A percentile compares a stretch with the other conserved stretches of the same genome.
phyloP scores from a whole-genome alignment of 1,140 invertebrate species.

The Schmidtea mediterranea region DNA sequence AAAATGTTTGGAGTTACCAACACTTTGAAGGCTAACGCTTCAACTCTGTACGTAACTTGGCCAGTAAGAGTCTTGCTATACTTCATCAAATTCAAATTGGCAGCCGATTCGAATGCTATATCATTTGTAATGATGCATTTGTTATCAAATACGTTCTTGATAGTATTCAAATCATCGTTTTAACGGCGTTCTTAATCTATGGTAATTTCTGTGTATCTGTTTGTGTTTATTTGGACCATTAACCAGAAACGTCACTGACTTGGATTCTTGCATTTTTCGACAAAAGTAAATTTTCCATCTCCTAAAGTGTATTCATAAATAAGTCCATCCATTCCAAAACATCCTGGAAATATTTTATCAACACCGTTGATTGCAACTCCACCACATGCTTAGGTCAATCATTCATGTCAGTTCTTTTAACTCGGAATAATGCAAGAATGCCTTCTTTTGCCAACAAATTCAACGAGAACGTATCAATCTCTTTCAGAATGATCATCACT shows the following conservation, averaged over 20 bases:
- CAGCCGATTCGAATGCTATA: slow-evolving; percentile 78
- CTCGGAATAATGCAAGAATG: slow-evolving; percentile 69
- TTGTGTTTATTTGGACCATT: slow-evolving; percentile 89
- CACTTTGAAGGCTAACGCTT: slow-evolving; percentile 78
- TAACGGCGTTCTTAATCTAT: slow-evolving; percentile 81
- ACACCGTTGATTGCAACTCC: slow-evolving; percentile 76
- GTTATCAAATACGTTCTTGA: slow-evolving; percentile 87
- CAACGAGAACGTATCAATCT: slow-evolving; percentile 83
- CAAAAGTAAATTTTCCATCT: slow-evolving; percentile 86
- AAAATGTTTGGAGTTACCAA: slow-evolving; percentile 80
- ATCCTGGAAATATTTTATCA: slow-evolving; percentile 60
- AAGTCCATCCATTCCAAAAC: slow-evolving; percentile 63
- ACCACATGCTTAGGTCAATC: slow-evolving; percentile 65
- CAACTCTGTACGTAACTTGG: slow-evolving; percentile 60
- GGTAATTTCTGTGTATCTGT: too few species aligned
- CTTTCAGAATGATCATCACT: slow-evolving; percentile 93
- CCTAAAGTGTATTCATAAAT: slow-evolving; percentile 90
- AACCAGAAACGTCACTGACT: slow-evolving; percentile 77
- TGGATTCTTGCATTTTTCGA: slow-evolving; percentile 80
- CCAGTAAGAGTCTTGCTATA: slow-evolving; percentile 66
- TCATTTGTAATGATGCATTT: slow-evolving; percentile 58
- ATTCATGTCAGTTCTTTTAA: slow-evolving; percentile 94
- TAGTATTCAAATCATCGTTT: slow-evolving; percentile 75
- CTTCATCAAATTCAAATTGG: slow-evolving; percentile 47
- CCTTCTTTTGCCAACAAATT: slow-evolving; percentile 80